These are phyloP conservation scores for Nyctibius grandis DNA, from an alignment of 2,797 vertebrate genomes.

Conservation along the genomic window DNA sequence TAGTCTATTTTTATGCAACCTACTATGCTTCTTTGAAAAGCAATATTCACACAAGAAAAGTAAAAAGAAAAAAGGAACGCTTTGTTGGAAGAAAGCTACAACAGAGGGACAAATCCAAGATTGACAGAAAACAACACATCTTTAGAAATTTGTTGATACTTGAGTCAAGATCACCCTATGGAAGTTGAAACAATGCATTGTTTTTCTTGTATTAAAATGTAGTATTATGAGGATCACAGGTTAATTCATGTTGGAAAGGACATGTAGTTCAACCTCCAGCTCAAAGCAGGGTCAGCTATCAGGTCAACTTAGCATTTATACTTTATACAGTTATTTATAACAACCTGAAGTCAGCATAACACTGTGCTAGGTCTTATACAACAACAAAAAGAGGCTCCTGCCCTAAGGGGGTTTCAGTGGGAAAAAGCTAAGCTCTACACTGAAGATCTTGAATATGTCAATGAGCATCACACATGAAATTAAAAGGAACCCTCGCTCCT, in stretches of 20 bases:
- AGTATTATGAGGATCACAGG: background rate
- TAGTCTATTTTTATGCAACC: background rate
- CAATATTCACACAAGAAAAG: background rate
- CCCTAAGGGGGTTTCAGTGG: background rate
- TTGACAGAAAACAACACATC: background rate
- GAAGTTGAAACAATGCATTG: background rate
- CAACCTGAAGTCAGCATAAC: background rate
- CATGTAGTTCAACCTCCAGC: background rate
- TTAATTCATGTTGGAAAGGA: background rate
- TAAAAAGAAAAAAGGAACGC: background rate
- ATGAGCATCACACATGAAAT: background rate
- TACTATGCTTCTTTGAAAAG: background rate
- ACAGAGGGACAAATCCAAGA: background rate
- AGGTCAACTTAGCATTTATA: background rate
- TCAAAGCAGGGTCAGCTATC: background rate
- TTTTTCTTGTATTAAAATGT: background rate
- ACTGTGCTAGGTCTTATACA: background rate
- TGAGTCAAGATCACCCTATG: background rate
- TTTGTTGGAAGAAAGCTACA: background rate
- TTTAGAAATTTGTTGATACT: background rate
- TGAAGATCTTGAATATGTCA: background rate
- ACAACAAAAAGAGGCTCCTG: background rate
- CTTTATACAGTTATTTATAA: background rate
- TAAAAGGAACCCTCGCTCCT: background rate
- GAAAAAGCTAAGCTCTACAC: background rate